phyloP scores from a whole-genome alignment of 2,888 invertebrate genomes.

The Hesperia comma region DNA sequence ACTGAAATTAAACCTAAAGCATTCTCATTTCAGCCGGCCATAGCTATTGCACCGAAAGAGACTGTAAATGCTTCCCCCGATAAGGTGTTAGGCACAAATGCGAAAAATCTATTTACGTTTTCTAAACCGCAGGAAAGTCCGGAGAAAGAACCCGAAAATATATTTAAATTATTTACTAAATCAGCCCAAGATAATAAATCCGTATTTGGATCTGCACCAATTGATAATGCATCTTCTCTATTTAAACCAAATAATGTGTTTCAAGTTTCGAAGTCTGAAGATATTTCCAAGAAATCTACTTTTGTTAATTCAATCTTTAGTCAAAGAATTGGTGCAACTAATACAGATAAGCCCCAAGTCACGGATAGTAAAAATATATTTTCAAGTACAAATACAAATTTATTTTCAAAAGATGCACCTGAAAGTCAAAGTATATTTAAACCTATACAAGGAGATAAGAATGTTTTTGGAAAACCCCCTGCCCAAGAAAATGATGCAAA shows the following conservation, averaged over 20 bases:
- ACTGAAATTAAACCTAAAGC: conserved; percentile 46
- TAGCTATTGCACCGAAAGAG: conserved; percentile 63
- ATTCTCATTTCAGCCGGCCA: conserved; percentile 74
- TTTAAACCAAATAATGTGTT: conserved; percentile 47
- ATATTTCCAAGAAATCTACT: conserved; percentile 43
- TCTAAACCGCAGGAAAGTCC: conserved; percentile 66
- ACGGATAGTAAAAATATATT: conserved; percentile 47
- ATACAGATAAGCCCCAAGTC: conserved; percentile 5
- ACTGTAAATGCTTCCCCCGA: conserved; percentile 63
- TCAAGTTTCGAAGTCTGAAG: conserved; percentile 46
- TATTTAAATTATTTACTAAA: conserved; percentile 28
- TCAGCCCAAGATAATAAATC: conserved; percentile 23
- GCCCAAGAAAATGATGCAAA: conserved; percentile 46
- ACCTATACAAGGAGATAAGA: conserved; percentile 39
- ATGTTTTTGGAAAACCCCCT: conserved; percentile 58
- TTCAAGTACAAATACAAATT: conserved; percentile 41
- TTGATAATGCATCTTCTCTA: conserved; percentile 26
- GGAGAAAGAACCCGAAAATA: conserved; percentile 35
- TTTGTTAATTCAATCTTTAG: conserved; percentile 49
- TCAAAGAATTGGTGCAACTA: conserved; percentile 32
- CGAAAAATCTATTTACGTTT: conserved; percentile 66
- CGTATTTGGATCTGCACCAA: conserved; percentile 37
- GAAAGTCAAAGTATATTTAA: conserved; percentile 46
- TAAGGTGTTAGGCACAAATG: conserved; percentile 55
- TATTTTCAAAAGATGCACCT: conserved; percentile 42